A percentile compares a stretch with the other conserved stretches of the same genome.
These are phyloP conservation scores for Rhinogobius similis DNA, from an alignment of 2,113 vertebrate genomes.

Conservation along the genomic window DNA sequence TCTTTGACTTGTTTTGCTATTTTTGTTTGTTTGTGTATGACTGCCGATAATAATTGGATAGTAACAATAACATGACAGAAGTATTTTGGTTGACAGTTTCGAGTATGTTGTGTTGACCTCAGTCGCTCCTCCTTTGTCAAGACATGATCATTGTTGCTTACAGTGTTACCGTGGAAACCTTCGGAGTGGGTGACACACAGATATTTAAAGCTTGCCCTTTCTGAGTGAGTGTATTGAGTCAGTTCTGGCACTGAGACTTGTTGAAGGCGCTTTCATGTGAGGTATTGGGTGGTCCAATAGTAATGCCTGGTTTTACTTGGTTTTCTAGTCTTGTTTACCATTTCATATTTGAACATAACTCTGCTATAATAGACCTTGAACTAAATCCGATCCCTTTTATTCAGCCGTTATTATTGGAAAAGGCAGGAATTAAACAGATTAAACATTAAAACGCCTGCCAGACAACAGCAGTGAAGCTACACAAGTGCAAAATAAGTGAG, in stretches of 20 bases:
- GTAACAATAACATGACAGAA: not conserved
- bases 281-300: not conserved
- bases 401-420: not conserved
- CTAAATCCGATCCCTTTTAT: not conserved
- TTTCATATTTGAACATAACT: not conserved
- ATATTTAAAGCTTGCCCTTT: constrained; percentile 61
- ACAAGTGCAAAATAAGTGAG: too few relatives aligned
- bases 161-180: constrained; percentile 65
- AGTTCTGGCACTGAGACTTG: constrained; percentile 16
- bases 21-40: not conserved
- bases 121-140: constrained; percentile 34
- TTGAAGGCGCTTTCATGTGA: constrained; percentile 3
- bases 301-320: not conserved
- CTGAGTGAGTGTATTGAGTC: constrained; percentile 34
- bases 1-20: not conserved
- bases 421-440: too few relatives aligned
- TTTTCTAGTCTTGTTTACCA: not conserved
- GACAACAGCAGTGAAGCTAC: too few relatives aligned
- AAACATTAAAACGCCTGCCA: too few relatives aligned
- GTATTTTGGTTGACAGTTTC: not conserved
- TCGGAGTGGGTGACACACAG: constrained; percentile 56
- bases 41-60: not conserved
- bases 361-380: not conserved
- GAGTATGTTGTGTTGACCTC: constrained; percentile 44
- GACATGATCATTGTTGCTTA: constrained; percentile 47